Conservation (phyloP, 2,113 vertebrate species). For the Melanocharis versteri region DNA sequence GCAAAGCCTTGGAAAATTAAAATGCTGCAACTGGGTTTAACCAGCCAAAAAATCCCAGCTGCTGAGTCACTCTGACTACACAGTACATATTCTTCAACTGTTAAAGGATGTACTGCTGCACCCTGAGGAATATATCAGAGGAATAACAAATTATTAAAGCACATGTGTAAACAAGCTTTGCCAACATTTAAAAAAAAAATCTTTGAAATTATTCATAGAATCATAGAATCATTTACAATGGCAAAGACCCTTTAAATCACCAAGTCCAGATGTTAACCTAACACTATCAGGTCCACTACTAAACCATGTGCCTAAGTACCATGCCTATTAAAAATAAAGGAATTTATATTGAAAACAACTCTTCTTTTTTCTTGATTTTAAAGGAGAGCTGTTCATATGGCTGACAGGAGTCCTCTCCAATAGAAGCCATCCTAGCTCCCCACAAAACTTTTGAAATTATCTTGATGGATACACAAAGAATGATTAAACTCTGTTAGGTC, state of each 20-base stretch:
- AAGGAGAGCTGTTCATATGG: background rate
- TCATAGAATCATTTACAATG: background rate
- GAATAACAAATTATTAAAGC: background rate
- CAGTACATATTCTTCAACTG: background rate
- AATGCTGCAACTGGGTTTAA: background rate
- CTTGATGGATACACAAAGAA: background rate
- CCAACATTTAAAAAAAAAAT: background rate
- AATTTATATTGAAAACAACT: background rate
- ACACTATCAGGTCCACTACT: background rate
- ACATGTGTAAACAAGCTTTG: background rate
- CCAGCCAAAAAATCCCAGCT: background rate
- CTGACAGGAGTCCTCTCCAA: background rate
- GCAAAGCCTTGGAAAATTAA: constrained; percentile 38
- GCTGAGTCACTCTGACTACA: background rate
- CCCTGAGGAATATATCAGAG: background rate
- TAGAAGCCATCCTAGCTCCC: background rate
- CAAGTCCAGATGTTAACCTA: background rate
- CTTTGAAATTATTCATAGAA: background rate
- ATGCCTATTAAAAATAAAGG: background rate
- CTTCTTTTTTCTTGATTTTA: background rate
- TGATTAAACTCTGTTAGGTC: background rate
- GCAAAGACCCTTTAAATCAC: background rate
- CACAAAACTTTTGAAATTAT: background rate
- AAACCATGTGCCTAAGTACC: background rate
- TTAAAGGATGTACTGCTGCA: background rate